These are phyloP conservation scores for Adoxophyes honmai DNA, from an alignment of 1,140 invertebrate species.

Conservation along the genomic window DNA sequence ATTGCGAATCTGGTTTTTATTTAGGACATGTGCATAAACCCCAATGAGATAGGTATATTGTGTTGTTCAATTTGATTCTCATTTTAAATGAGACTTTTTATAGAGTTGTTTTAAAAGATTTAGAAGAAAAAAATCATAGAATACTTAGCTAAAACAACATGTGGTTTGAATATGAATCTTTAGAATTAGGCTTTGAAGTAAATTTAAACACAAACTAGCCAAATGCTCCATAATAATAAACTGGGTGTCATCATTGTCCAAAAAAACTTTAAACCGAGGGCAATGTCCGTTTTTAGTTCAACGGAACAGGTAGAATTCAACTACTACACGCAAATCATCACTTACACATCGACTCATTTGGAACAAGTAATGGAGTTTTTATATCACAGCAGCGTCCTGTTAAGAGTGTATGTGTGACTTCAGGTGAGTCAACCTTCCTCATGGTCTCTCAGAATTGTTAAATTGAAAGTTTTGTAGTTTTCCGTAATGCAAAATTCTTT, in stretches of 20 bases:
- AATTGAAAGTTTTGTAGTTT: no score
- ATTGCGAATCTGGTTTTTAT: conserved; percentile 5
- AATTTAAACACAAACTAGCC: not conserved
- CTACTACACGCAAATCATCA: conserved; percentile 42
- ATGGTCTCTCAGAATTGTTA: no score
- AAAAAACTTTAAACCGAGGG: conserved; percentile 54
- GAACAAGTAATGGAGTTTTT: conserved; percentile 1
- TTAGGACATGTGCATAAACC: not conserved
- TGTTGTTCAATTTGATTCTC: no score
- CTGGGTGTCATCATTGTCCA: conserved; percentile 9
- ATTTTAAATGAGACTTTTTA: no score
- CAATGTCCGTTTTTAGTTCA: conserved; percentile 70
- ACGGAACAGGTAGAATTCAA: conserved; percentile 44
- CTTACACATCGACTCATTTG: conserved; percentile 41
- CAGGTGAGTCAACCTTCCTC: no score
- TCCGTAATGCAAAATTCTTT: no score
- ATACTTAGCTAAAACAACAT: not conserved
- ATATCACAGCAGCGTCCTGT: not conserved
- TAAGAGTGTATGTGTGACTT: no score
- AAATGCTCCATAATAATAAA: conserved; percentile 4
- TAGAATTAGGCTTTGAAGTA: not conserved
- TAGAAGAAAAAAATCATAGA: no score
- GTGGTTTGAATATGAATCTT: no score
- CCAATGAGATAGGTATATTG: no score
- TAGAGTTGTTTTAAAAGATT: no score